These are phyloP conservation scores for Idris sp. DNA, from an alignment of 1,140 invertebrate species.

Conservation along the genomic window DNA sequence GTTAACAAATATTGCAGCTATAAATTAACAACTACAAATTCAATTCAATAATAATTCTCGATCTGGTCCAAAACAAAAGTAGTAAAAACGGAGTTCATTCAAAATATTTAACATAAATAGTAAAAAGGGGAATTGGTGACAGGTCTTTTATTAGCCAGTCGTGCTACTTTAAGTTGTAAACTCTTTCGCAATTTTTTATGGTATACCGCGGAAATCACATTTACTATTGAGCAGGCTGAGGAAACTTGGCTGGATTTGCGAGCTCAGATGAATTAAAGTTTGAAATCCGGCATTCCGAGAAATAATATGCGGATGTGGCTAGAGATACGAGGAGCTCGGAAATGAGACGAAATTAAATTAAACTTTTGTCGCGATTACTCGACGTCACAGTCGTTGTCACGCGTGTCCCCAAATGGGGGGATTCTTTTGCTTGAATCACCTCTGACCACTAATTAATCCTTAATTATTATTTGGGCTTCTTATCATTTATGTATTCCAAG, in stretches of 20 bases:
- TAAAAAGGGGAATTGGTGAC: too few species aligned
- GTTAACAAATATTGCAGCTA: too few species aligned
- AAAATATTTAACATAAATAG: too few species aligned
- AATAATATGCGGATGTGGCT: slow-evolving; percentile 67
- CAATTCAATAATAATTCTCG: too few species aligned
- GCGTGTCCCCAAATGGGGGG: slow-evolving; percentile 34
- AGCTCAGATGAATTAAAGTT: slow-evolving; percentile 67
- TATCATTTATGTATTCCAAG: slow-evolving; percentile 4
- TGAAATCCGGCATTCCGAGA: slow-evolving; percentile 65
- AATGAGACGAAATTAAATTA: slow-evolving; percentile 70
- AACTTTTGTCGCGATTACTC: slow-evolving; percentile 66
- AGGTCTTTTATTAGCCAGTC: slow-evolving; percentile 60
- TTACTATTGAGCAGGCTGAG: slow-evolving; percentile 58
- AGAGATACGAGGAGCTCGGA: slow-evolving; percentile 60
- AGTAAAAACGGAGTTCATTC: too few species aligned
- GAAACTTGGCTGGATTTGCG: slow-evolving; percentile 62
- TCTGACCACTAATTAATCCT: slow-evolving; percentile 42
- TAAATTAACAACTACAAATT: too few species aligned
- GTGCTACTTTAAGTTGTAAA: slow-evolving; percentile 49
- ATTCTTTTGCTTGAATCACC: slow-evolving; percentile 15
- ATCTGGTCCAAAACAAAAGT: too few species aligned
- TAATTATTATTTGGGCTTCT: slow-evolving; percentile 34
- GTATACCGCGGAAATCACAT: slow-evolving; percentile 48
- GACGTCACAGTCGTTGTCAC: slow-evolving; percentile 43
- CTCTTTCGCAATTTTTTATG: slow-evolving; percentile 58